Evolutionary conservation across 2,113 vertebrate species (phyloP).

Genomic region (Atlantisia rogersi): DNA sequence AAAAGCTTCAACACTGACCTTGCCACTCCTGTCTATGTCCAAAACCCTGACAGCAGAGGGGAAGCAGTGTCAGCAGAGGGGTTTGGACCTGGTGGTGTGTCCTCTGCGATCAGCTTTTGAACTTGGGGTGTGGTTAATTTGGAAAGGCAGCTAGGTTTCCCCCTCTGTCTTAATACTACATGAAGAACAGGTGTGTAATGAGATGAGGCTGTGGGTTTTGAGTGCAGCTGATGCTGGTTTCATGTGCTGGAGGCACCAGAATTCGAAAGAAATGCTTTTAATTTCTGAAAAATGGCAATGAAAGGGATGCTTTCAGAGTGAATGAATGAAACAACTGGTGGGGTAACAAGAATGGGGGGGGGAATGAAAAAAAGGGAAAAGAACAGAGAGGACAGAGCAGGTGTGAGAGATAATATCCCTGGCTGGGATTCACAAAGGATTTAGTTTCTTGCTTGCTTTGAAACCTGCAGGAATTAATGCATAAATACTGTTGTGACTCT

Average conservation of each 20-base stretch:
- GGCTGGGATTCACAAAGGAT: neutral
- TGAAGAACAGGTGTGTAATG: neutral
- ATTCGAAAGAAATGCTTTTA: constrained; percentile 40
- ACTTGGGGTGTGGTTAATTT: neutral
- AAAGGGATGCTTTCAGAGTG: neutral
- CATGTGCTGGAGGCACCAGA: constrained; percentile 19
- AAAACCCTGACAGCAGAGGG: neutral
- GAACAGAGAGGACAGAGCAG: neutral
- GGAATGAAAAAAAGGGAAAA: neutral
- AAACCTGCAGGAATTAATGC: neutral
- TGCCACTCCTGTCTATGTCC: rapidly evolving
- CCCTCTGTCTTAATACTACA: neutral
- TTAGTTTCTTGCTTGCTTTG: neutral
- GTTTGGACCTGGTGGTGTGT: neutral
- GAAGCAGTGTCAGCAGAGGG: neutral
- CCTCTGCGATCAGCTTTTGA: neutral
- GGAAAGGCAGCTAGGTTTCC: neutral
- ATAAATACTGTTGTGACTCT: neutral
- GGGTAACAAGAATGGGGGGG: neutral
- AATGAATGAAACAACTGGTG: neutral
- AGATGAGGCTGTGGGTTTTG: neutral
- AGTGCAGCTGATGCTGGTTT: constrained; percentile 13
- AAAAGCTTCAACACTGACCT: neutral
- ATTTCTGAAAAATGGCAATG: constrained; percentile 19
- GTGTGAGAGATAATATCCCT: neutral